Percentiles rank a stretch among this genome's conserved stretches.
Conservation (phyloP, 1,140 invertebrate genomes). For the Drosophila kikkawai region DNA sequence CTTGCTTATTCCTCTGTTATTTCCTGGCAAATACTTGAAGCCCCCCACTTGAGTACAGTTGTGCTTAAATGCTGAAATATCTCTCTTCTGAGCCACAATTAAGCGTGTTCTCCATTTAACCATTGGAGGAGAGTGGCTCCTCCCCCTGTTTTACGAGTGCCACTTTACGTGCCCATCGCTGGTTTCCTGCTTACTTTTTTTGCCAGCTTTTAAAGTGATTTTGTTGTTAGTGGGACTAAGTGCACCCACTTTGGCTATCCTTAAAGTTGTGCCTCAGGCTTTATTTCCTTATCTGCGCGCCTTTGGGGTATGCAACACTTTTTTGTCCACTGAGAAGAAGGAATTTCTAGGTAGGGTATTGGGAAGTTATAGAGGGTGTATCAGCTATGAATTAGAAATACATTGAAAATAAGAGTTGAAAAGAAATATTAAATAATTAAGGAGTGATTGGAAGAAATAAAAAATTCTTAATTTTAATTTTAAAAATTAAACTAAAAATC, state of each 20-base stretch:
- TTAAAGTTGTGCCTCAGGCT: not conserved
- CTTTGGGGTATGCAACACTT: slow-evolving; percentile 45
- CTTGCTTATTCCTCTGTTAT: not conserved
- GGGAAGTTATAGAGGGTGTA: not conserved
- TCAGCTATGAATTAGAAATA: not conserved
- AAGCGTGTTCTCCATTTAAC: slow-evolving; percentile 16
- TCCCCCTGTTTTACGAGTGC: slow-evolving; percentile 39
- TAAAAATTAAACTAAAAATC: too few relatives aligned
- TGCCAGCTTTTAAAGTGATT: slow-evolving; percentile 38
- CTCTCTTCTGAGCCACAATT: slow-evolving; percentile 13
- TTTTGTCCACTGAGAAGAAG: not conserved
- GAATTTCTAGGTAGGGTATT: not conserved
- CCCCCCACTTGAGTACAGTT: slow-evolving; percentile 24
- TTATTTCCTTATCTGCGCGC: slow-evolving; percentile 14
- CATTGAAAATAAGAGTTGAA: not conserved
- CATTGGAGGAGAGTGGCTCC: not conserved
- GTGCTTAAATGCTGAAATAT: slow-evolving; percentile 13
- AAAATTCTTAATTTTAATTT: too few relatives aligned
- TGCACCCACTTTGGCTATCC: not conserved
- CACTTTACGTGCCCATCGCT: slow-evolving; percentile 44
- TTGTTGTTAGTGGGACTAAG: slow-evolving; percentile 13
- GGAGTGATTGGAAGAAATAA: too few relatives aligned
- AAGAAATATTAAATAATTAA: not conserved
- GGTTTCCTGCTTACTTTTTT: not conserved
- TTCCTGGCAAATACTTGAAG: not conserved